Conservation (phyloP, 2,797 vertebrate species). For the Lepilemur ruficaudatus region DNA sequence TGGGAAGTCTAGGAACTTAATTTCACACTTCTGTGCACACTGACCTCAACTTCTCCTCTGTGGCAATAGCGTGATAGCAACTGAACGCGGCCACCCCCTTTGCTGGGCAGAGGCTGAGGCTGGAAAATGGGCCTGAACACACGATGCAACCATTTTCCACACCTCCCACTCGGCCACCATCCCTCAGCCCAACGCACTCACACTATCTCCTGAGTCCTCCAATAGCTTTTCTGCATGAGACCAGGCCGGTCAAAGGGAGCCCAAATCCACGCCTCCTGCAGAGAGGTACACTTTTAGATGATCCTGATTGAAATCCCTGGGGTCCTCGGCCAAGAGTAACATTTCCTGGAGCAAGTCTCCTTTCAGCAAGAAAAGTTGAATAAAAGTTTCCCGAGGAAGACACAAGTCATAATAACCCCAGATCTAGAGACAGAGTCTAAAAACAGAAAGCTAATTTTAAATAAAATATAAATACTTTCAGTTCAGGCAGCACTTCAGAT, state of each 20-base stretch:
- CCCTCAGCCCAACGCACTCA: rapidly evolving
- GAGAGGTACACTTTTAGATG: background rate
- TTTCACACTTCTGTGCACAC: background rate
- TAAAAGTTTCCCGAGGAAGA: background rate
- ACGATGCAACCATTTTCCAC: background rate
- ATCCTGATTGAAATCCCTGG: background rate
- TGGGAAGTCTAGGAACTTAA: background rate
- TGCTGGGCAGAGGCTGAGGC: background rate
- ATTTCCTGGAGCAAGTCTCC: background rate
- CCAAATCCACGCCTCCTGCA: background rate
- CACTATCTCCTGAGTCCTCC: background rate
- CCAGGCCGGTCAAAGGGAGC: background rate
- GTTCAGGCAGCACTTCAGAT: background rate
- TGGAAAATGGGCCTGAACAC: background rate
- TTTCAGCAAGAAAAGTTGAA: background rate
- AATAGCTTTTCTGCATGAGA: background rate
- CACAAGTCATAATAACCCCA: background rate
- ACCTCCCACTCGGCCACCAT: background rate
- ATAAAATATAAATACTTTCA: slow-evolving; percentile 62
- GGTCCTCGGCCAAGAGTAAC: background rate
- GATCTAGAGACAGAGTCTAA: slow-evolving; percentile 3
- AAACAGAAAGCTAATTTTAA: slow-evolving; percentile 53
- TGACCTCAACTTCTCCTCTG: background rate
- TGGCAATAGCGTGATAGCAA: background rate
- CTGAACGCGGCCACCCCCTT: rapidly evolving